A percentile compares a stretch with the other conserved stretches of the same genome.
These are phyloP conservation scores for Lasius platythorax DNA, from an alignment of 2,888 invertebrate species.

Conservation along the genomic window DNA sequence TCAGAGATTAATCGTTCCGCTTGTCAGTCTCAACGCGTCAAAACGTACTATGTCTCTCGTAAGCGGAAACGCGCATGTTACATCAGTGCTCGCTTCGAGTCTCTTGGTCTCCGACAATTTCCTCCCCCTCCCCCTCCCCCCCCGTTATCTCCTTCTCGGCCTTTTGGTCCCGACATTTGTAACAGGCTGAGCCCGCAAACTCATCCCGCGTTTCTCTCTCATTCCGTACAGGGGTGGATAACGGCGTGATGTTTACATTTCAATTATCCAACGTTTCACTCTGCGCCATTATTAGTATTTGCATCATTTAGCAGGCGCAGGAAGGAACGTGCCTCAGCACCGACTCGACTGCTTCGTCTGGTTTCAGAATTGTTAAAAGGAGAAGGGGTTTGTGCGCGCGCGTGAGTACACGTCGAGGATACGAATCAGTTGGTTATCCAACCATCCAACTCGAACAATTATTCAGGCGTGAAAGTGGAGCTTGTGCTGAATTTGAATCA, in stretches of 20 bases:
- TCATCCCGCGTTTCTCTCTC: constrained; percentile 57
- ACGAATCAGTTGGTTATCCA: constrained; percentile 44
- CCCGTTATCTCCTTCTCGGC: constrained; percentile 33
- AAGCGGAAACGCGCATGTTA: constrained; percentile 52
- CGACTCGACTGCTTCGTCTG: constrained; percentile 55
- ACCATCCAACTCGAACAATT: constrained; percentile 27
- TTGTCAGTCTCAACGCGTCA: constrained; percentile 48
- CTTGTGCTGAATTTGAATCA: constrained; percentile 38
- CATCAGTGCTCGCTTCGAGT: constrained; percentile 37
- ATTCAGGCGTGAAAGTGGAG: constrained; percentile 28
- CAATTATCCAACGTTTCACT: constrained; percentile 82
- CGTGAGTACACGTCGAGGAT: constrained; percentile 29
- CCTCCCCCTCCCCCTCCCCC: not conserved
- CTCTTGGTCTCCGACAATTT: constrained; percentile 52
- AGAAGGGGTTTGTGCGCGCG: constrained; percentile 20
- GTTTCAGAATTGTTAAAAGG: constrained; percentile 36
- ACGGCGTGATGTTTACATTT: constrained; percentile 81
- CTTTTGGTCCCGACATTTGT: constrained; percentile 39
- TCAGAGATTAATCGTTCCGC: constrained; percentile 51
- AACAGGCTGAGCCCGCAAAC: constrained; percentile 60
- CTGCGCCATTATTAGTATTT: constrained; percentile 82
- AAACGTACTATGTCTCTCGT: constrained; percentile 30
- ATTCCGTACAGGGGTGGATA: constrained; percentile 56
- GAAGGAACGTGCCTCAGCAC: constrained; percentile 70
- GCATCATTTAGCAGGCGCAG: constrained; percentile 82